Evolutionary conservation across 2,888 invertebrate species (phyloP).

Genomic region (Eupsilia transversa): DNA sequence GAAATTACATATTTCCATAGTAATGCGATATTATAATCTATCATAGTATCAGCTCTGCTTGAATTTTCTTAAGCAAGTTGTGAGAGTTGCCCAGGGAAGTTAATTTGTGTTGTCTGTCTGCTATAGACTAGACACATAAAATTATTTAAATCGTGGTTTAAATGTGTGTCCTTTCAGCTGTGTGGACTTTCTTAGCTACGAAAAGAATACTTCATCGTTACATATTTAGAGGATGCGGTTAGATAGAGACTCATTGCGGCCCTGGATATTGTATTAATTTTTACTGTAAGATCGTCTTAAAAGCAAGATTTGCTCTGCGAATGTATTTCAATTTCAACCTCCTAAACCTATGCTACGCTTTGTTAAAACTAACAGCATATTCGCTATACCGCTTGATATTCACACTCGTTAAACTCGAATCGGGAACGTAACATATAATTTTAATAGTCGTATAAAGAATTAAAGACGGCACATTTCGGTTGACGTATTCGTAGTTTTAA

Average conservation of each 20-base stretch:
- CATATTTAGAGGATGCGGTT: neutral
- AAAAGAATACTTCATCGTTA: constrained; percentile 8
- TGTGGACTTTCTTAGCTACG: constrained; percentile 9
- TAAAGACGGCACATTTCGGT: constrained; percentile 55
- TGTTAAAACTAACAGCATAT: constrained; percentile 28
- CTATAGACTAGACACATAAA: constrained; percentile 23
- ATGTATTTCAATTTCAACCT: constrained; percentile 1
- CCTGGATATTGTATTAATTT: too few species aligned
- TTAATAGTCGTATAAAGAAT: constrained; percentile 57
- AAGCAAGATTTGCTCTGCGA: neutral
- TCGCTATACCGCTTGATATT: constrained; percentile 31
- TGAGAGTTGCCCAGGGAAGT: constrained; percentile 33
- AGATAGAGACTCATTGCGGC: neutral
- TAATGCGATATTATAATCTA: constrained; percentile 21
- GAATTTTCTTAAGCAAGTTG: constrained; percentile 48
- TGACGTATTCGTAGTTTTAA: constrained; percentile 73
- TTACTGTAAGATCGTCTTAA: neutral
- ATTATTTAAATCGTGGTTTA: constrained; percentile 39
- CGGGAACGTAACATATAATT: constrained; percentile 59
- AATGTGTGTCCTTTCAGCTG: constrained; percentile 34
- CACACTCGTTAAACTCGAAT: constrained; percentile 52
- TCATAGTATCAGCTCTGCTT: constrained; percentile 38
- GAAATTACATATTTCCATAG: constrained; percentile 42
- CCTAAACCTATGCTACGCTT: constrained; percentile 5
- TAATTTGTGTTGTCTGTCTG: constrained; percentile 35